Conservation (phyloP, 2,888 invertebrate species). For the Druceiella hillmani region DNA sequence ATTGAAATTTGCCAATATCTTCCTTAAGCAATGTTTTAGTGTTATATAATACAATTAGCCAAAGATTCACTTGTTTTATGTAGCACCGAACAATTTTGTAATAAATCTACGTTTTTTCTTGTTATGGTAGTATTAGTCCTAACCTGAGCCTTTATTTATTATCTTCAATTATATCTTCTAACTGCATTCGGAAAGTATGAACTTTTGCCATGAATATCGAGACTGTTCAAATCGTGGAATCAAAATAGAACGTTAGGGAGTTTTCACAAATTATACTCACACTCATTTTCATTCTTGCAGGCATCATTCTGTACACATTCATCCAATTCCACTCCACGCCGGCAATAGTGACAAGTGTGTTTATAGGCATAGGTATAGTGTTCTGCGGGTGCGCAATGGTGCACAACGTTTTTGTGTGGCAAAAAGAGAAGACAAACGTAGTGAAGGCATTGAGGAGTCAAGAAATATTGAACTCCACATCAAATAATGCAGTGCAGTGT, state of each 20-base stretch:
- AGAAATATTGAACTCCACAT: slow-evolving; percentile 24
- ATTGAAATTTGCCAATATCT: too few relatives aligned
- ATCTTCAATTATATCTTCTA: too few relatives aligned
- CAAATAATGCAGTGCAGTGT: too few relatives aligned
- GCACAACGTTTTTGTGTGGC: slow-evolving; percentile 93
- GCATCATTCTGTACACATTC: slow-evolving; percentile 87
- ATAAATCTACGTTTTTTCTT: too few relatives aligned
- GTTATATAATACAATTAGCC: too few relatives aligned
- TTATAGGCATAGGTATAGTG: slow-evolving; percentile 84
- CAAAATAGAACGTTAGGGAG: too few relatives aligned
- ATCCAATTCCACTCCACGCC: slow-evolving; percentile 90
- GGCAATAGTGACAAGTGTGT: slow-evolving; percentile 83
- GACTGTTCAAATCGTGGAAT: neutral
- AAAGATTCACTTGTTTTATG: too few relatives aligned
- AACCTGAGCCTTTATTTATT: too few relatives aligned
- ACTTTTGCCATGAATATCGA: neutral
- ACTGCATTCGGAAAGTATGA: too few relatives aligned
- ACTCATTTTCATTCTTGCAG: slow-evolving; percentile 46
- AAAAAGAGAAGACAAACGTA: slow-evolving; percentile 81
- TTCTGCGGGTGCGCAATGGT: slow-evolving; percentile 93
- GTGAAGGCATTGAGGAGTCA: slow-evolving; percentile 56
- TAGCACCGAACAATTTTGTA: too few relatives aligned
- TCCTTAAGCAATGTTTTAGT: too few relatives aligned
- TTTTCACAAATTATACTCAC: slow-evolving; percentile 2
- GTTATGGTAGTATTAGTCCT: too few relatives aligned